These are phyloP conservation scores for Apoderus coryli DNA, from an alignment of 2,888 invertebrate species.

Conservation along the genomic window DNA sequence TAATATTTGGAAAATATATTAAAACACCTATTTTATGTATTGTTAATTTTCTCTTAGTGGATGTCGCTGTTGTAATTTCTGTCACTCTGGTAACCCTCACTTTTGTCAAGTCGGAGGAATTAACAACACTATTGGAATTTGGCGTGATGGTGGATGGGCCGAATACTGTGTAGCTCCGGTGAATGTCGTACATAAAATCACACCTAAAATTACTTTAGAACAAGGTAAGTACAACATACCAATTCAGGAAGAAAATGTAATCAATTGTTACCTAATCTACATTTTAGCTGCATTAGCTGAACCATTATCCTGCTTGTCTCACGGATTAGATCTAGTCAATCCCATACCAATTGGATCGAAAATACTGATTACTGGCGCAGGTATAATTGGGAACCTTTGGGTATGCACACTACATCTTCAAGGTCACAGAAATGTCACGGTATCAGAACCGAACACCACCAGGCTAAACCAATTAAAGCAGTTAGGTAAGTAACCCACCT, in stretches of 20 bases:
- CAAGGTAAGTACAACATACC: constrained; percentile 37
- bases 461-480: constrained; percentile 38
- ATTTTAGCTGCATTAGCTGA: constrained; percentile 47
- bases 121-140: constrained; percentile 50
- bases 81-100: constrained; percentile 48
- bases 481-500: constrained; percentile 34
- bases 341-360: constrained; percentile 45
- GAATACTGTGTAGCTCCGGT: constrained; percentile 46
- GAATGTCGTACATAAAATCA: constrained; percentile 43
- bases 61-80: constrained; percentile 45
- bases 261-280: constrained; percentile 12
- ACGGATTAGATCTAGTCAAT: constrained; percentile 49
- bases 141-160: constrained; percentile 53
- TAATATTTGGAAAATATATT: too few species aligned
- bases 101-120: constrained; percentile 43
- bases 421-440: constrained; percentile 52
- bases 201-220: constrained; percentile 39
- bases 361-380: constrained; percentile 52
- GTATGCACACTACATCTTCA: constrained; percentile 47
- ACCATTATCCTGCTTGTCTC: constrained; percentile 54
- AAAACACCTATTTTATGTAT: too few species aligned
- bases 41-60: constrained; percentile 33
- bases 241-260: constrained; percentile 4
- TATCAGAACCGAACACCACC: constrained; percentile 47
- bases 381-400: constrained; percentile 62